These are phyloP conservation scores for Uloborus diversus DNA, from an alignment of 1,140 invertebrate genomes.

Conservation along the genomic window DNA sequence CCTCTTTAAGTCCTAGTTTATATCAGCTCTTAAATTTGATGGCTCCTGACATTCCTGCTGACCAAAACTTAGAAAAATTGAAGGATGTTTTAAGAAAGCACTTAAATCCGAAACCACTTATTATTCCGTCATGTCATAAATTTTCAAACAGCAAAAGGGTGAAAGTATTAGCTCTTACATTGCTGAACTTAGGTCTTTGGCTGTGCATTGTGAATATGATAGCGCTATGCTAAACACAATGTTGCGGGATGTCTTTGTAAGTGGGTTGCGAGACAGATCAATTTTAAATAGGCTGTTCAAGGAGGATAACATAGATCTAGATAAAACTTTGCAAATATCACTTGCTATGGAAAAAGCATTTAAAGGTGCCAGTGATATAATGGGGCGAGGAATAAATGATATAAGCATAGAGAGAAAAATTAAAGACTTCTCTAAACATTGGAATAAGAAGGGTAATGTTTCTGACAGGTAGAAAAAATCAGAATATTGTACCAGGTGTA, in stretches of 20 bases:
- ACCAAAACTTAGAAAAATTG: not conserved
- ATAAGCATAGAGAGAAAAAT: not conserved
- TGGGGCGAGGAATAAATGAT: not conserved
- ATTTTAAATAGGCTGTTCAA: not conserved
- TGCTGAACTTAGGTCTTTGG: not conserved
- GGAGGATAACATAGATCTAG: not conserved
- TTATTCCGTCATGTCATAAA: not conserved
- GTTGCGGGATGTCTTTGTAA: not conserved
- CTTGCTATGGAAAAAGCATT: not conserved
- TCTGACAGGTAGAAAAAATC: not conserved
- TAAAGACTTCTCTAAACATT: too few species aligned
- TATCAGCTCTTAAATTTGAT: not conserved
- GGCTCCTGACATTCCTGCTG: not conserved
- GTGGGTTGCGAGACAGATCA: not conserved
- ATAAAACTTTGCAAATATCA: not conserved
- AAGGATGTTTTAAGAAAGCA: not conserved
- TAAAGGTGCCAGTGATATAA: not conserved
- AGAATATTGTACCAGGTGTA: not conserved
- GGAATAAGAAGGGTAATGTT: too few species aligned
- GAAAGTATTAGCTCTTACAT: not conserved
- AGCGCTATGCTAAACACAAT: not conserved
- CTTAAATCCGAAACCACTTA: not conserved
- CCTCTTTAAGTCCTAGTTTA: not conserved
- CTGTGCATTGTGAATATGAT: not conserved
- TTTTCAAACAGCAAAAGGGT: not conserved